Base-by-base conservation (phyloP, 2,797 vertebrate species). In the Coilia nasus region DNA sequence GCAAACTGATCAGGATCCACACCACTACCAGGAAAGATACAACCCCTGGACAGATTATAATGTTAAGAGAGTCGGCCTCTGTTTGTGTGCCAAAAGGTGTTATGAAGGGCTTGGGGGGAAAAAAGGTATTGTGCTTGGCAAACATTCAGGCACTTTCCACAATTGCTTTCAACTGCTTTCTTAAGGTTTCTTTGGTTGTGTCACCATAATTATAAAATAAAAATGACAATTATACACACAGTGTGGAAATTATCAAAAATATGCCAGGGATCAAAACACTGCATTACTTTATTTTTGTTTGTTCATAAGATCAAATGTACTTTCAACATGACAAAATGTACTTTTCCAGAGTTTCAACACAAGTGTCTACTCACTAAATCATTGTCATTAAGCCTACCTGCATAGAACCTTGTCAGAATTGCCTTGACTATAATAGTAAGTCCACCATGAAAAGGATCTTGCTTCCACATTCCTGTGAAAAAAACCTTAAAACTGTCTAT, bases 1-100 rank as follows among this genome's bases (percentile, higher is more conserved):
- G 81, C 83, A 89, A 91, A 93, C 92, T 92, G 83, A 86, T 92
- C 88, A 92, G 71, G 83, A 86, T 83, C 9, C 87, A 85, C 57
- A 81, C 44, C 78, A n/a, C 57, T 85, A 87, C 31, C 88, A 89
- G 88, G 89, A 92, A 93, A 57, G n/a, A 15, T 67, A 81, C 67
- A 35, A 75, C 1, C 31, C 21, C 11, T 62, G 82, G 91, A 91
- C 93, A 93, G 5, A 85, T 56, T 15, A 12, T 21, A 12, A 59
- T 59, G 57, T 59, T 3, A 12, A 59, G 23, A 64, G 9, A 12
- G 10, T 64, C 25, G 23, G 28, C 87, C n/a, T 67, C 19, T 67
- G 5, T 82, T 83, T 71, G 54, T 85, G 82, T 88, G 84, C 89
- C 85, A 89, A 59, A 59, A 64, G 0, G 10, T 7, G 3, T 83